Percentiles rank a stretch among this genome's conserved stretches.
Evolutionary conservation across 2,113 vertebrate genomes (phyloP).

Genomic region (Sceloporus tristichus): DNA sequence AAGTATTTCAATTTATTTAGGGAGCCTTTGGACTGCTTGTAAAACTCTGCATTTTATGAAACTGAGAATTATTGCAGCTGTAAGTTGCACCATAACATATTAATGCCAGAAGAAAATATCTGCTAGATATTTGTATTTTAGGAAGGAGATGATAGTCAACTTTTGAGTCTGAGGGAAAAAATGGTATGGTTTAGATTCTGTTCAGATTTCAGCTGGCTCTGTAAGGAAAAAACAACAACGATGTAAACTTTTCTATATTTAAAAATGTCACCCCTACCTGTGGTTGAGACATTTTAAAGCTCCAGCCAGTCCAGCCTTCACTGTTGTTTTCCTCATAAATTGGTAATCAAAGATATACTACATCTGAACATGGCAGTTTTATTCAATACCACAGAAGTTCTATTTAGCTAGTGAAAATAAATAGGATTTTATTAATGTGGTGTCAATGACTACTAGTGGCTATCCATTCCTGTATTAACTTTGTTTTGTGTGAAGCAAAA

Average conservation of each 20-base stretch:
- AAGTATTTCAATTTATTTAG: conserved; percentile 69
- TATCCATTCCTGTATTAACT: neutral
- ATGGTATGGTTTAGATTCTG: conserved; percentile 24
- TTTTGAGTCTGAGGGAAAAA: conserved; percentile 27
- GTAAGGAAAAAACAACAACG: conserved; percentile 1
- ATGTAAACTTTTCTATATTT: conserved; percentile 7
- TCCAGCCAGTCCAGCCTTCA: neutral
- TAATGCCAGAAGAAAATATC: conserved; percentile 54
- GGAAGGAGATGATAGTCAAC: conserved; percentile 49
- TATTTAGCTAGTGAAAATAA: neutral
- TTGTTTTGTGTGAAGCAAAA: neutral
- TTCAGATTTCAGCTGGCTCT: conserved; percentile 11
- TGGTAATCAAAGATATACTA: neutral
- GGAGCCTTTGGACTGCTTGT: conserved; percentile 56
- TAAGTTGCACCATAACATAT: conserved; percentile 59
- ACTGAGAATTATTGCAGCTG: conserved; percentile 61
- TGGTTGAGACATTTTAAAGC: neutral
- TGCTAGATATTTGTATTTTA: conserved; percentile 62
- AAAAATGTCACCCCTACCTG: neutral
- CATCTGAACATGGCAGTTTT: neutral
- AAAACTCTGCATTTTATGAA: conserved; percentile 67
- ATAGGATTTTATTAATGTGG: neutral
- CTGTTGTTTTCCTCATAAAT: neutral
- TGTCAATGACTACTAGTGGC: neutral
- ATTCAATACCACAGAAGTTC: neutral